Conservation (phyloP, 2,113 vertebrate species). For the Anhinga anhinga region DNA sequence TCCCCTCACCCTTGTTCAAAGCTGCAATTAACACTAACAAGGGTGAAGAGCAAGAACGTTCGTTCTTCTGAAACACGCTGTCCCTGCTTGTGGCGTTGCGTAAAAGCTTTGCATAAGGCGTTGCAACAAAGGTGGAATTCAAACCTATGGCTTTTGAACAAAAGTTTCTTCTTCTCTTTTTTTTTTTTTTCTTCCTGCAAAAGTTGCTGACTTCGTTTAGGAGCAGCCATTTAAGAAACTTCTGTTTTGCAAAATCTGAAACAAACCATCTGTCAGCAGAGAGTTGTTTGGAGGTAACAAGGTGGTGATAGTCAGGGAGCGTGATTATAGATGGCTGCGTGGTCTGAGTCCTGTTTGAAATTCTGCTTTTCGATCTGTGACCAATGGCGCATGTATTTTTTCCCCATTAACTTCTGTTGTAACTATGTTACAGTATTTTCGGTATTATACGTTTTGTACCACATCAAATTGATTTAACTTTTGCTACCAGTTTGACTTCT, state of each 20-base stretch:
- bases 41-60: not conserved
- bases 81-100: not conserved
- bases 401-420: not conserved
- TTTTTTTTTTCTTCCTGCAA: not conserved
- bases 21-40: not conserved
- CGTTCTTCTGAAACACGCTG: not conserved
- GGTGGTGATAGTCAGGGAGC: not conserved
- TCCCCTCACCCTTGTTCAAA: not conserved
- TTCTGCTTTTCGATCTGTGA: not conserved
- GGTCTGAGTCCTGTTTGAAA: not conserved
- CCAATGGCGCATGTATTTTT: not conserved
- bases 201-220: not conserved
- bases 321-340: not conserved
- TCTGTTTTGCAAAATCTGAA: not conserved
- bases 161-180: not conserved
- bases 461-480: not conserved
- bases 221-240: not conserved
- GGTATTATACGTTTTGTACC: not conserved
- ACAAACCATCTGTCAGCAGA: not conserved
- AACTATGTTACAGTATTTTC: not conserved
- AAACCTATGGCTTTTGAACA: not conserved
- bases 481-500: not conserved
- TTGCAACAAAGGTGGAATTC: not conserved
- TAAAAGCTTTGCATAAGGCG: not conserved
- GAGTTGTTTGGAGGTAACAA: not conserved